Percentiles rank a stretch among this genome's conserved stretches.
Evolutionary conservation across 2,888 invertebrate species (phyloP).

Genomic region (Neria commutata): DNA sequence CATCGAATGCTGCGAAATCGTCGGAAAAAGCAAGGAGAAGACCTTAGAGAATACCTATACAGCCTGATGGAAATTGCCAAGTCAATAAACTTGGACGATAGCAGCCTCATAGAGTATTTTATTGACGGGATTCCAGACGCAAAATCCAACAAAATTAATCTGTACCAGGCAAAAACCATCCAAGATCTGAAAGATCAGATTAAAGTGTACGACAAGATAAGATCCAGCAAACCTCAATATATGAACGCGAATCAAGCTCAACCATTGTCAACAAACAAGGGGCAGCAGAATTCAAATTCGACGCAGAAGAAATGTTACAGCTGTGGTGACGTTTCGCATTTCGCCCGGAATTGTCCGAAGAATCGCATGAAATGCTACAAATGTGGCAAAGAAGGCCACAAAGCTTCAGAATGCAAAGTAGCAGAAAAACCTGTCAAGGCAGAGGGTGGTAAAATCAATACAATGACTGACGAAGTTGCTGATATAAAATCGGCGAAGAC

Average conservation of each 20-base stretch:
- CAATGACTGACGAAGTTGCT: neutral
- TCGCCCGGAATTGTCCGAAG: neutral
- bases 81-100: constrained; percentile 2
- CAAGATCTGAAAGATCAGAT: constrained; percentile 1
- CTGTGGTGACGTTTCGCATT: neutral
- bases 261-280: neutral
- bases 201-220: neutral
- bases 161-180: constrained; percentile 3
- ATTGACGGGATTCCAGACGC: constrained; percentile 8
- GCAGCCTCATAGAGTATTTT: constrained; percentile 11
- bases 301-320: neutral
- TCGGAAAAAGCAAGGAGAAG: neutral
- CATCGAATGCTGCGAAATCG: constrained; percentile 10
- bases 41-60: constrained; percentile 6
- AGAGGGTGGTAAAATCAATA: neutral
- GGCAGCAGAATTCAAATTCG: neutral
- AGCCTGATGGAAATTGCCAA: constrained; percentile 10
- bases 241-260: neutral
- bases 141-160: neutral
- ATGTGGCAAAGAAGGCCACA: neutral
- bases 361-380: neutral
- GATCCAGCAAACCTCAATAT: neutral
- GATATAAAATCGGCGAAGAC: neutral
- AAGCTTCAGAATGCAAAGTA: neutral
- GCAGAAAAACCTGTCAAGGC: neutral